Evolutionary conservation across 2,113 vertebrate genomes (phyloP).

Genomic region (Muntiacus reevesi): DNA sequence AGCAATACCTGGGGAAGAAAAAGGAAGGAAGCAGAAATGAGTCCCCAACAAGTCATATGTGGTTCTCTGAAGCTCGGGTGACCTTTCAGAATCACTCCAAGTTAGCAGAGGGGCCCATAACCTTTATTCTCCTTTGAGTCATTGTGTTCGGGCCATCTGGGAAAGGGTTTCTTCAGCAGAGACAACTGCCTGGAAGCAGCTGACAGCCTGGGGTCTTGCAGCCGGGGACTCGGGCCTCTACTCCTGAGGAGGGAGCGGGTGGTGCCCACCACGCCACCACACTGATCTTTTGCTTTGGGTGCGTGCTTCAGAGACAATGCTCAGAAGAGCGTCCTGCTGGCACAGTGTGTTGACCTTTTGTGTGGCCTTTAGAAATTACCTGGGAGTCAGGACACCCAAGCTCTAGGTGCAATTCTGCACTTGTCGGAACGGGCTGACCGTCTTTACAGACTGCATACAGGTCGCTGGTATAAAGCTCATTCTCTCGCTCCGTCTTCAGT

Average conservation of each 20-base stretch:
- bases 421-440: not conserved
- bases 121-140: not conserved
- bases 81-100: not conserved
- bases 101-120: not conserved
- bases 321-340: not conserved
- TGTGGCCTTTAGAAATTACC: not conserved
- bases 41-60: not conserved
- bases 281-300: not conserved
- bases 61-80: no score
- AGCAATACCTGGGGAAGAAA: not conserved
- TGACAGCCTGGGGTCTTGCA: not conserved
- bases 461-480: not conserved
- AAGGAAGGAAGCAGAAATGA: not conserved
- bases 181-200: not conserved
- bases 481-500: not conserved
- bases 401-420: not conserved
- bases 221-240: not conserved
- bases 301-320: not conserved
- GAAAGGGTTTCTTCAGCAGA: not conserved
- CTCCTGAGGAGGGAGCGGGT: not conserved
- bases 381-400: not conserved
- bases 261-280: not conserved
- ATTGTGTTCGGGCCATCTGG: fast-evolving
- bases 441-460: not conserved
- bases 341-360: not conserved